Percentiles rank a stretch among this genome's conserved stretches.
These are phyloP conservation scores for Synergus gifuensis DNA, from an alignment of 2,888 invertebrate genomes.

Conservation along the genomic window DNA sequence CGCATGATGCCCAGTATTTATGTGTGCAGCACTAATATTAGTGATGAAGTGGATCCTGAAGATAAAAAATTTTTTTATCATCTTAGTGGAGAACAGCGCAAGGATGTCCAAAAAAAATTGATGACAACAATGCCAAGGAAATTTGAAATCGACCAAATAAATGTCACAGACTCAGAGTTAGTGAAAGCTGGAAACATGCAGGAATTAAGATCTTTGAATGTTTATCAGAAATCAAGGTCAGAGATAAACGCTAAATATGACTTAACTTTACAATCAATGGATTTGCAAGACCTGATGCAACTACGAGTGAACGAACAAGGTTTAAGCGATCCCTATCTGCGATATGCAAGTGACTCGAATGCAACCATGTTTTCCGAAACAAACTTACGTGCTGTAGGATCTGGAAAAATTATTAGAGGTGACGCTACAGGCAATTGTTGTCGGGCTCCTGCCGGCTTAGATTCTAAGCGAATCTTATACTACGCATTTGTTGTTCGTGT, in stretches of 20 bases:
- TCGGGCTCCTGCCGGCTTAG: neutral
- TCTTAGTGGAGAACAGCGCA: neutral
- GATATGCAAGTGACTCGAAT: neutral
- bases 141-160: neutral
- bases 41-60: neutral
- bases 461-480: neutral
- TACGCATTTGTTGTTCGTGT: neutral
- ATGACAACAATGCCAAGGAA: neutral
- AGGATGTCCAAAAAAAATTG: neutral
- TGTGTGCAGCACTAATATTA: neutral
- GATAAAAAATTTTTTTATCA: neutral
- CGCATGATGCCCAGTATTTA: neutral
- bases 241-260: neutral
- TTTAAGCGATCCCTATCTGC: neutral
- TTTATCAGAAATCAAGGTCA: neutral
- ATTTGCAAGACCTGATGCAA: neutral
- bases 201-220: neutral
- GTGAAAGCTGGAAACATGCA: neutral
- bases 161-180: neutral
- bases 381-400: neutral
- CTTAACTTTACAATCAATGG: neutral
- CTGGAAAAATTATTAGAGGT: neutral
- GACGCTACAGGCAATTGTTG: slow-evolving; percentile 2
- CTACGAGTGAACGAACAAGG: neutral
- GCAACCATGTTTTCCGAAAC: neutral